phyloP scores from a whole-genome alignment of 2,113 vertebrate species.

The Rhodinocichla rosea region DNA sequence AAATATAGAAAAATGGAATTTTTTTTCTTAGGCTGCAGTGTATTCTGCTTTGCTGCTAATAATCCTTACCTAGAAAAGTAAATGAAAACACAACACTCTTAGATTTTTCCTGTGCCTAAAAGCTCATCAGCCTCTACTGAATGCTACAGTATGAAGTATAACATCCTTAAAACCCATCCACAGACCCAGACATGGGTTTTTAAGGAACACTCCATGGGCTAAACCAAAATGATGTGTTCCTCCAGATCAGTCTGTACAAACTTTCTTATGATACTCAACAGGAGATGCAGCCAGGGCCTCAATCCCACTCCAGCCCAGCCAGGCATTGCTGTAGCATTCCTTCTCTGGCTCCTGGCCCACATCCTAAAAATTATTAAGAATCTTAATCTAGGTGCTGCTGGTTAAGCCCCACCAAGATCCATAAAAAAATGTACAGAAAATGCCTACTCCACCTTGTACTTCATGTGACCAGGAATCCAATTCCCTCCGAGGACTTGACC shows the following conservation, averaged over 20 bases:
- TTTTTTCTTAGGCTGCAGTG: neutral
- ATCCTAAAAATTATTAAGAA: neutral
- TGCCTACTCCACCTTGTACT: neutral
- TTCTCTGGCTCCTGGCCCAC: neutral
- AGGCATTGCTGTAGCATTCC: neutral
- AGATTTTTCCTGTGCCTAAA: neutral
- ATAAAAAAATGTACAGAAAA: neutral
- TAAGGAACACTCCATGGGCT: neutral
- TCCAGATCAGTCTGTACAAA: neutral
- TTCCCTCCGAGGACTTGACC: neutral
- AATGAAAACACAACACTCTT: neutral
- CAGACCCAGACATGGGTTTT: neutral
- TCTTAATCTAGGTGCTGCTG: neutral
- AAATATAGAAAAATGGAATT: neutral
- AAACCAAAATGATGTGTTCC: neutral
- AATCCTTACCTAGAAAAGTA: constrained; percentile 14
- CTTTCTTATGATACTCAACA: neutral
- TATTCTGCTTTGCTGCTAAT: neutral
- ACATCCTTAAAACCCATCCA: neutral
- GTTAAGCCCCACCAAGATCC: neutral
- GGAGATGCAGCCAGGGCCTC: neutral
- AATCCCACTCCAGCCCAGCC: neutral
- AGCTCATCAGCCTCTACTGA: neutral
- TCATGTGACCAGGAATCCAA: neutral
- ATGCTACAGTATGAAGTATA: neutral